Base-by-base conservation (phyloP, 2,797 vertebrate genomes). In the Xyrichtys novacula region DNA sequence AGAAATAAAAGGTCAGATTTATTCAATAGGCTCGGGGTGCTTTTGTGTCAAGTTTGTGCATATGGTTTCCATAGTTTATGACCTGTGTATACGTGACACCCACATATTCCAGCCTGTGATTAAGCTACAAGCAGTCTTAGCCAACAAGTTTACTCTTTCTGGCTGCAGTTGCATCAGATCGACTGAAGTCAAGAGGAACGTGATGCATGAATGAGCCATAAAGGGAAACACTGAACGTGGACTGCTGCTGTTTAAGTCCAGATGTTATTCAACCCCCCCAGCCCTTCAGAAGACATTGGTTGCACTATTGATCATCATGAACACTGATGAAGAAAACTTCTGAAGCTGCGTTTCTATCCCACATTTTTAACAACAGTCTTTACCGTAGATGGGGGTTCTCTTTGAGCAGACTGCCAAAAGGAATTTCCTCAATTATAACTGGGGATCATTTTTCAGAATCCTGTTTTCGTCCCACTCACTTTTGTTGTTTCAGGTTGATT, bases 201-300 rank as follows among this genome's bases (percentile, higher is more conserved):
- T 55, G 78, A 62, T 61, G 48, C 71, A 28, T 20, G 50, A 58
- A 65, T 2, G 69, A 85, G 55, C 38, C 58, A 22, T 54, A 48
- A 5, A 59, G 71, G 72, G 48, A 10, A 19, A 17, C 34, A 0
- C 14, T 17, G 43, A 42, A 29, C 15, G 42, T 32, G 46, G 47
- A 59, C 36, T 34, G 48, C 47, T 54, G 38, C 3, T 29, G 47
- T 31, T 44, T 3, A 17, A 28, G 29, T 56, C 65, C 76, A 81
- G 74, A 76, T 86, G 73, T 53, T 52, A 36, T 22, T 34, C 31
- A 23, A 12, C 12, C 14, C 14, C 32, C 14, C 20, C 1, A 11
- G 12, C 22, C 46, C 16, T 29, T 65, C 23, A n/a, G 19, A 31
- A 44, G 59, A 42, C 20, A 31, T 40, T 56, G 34, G 7, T 17